Conservation (phyloP, 2,113 vertebrate genomes). For the Microcebus tavaratra region DNA sequence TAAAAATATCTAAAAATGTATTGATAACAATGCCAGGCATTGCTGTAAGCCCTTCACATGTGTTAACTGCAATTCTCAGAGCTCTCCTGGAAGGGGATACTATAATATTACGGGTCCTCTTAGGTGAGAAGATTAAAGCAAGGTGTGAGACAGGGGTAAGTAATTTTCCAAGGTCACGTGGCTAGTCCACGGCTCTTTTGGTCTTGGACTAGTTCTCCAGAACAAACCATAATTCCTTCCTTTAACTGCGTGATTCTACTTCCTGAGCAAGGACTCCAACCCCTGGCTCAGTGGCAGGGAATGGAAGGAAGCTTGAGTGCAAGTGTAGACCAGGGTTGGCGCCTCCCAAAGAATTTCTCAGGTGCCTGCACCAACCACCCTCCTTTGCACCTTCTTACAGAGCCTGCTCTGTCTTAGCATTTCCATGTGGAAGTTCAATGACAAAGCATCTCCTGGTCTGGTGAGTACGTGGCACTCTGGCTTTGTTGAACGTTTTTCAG, state of each 20-base stretch:
- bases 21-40: neutral
- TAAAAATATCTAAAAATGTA: neutral
- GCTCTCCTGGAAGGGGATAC: neutral
- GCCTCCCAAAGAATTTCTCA: neutral
- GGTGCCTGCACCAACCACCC: neutral
- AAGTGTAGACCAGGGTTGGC: neutral
- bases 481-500: neutral
- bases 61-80: neutral
- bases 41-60: neutral
- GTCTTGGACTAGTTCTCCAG: neutral
- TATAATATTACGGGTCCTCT: neutral
- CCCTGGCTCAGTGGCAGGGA: neutral
- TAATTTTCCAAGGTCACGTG: neutral
- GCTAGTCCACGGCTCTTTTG: neutral
- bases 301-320: neutral
- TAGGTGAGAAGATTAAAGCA: constrained; percentile 1
- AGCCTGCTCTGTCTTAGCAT: neutral
- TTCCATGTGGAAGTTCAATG: neutral
- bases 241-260: neutral
- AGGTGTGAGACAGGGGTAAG: neutral
- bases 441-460: neutral
- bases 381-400: neutral
- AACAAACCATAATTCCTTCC: neutral
- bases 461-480: neutral
- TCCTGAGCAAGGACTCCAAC: neutral